Percentiles rank a stretch among this genome's conserved stretches.
These are phyloP conservation scores for Megalonaias nervosa DNA, from an alignment of 1,140 invertebrate genomes.

Conservation along the genomic window DNA sequence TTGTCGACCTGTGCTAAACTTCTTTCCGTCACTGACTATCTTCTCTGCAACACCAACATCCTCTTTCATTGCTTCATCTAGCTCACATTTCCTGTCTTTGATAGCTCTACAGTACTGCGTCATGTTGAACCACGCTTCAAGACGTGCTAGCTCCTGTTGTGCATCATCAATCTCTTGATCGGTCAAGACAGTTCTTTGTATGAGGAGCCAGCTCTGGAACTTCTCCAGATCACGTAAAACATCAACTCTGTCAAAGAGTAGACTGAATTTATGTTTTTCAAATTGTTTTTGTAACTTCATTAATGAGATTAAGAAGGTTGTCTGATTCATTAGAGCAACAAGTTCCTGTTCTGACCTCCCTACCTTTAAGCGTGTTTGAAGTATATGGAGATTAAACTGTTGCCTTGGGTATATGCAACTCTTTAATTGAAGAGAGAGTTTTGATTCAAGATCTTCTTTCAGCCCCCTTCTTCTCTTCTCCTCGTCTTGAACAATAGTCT, in stretches of 20 bases:
- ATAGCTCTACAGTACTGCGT: conserved; percentile 10
- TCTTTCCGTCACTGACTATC: conserved; percentile 1
- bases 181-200: conserved; percentile 19
- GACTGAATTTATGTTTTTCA: neutral
- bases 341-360: conserved; percentile 23
- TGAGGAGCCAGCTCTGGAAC: conserved; percentile 12
- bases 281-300: conserved; percentile 9
- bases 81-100: conserved; percentile 3
- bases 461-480: conserved; percentile 3
- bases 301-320: too few relatives aligned
- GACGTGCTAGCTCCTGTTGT: conserved; percentile 15
- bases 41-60: conserved; percentile 24
- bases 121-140: conserved; percentile 11
- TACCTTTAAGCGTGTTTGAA: neutral
- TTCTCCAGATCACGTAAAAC: conserved; percentile 3
- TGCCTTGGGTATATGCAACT: neutral
- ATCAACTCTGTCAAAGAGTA: conserved; percentile 2
- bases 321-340: conserved; percentile 20
- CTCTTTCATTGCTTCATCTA: conserved; percentile 10
- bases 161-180: conserved; percentile 25
- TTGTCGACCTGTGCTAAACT: conserved; percentile 3
- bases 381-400: neutral
- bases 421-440: neutral
- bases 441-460: conserved; percentile 2
- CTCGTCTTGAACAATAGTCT: conserved; percentile 65